Conservation (phyloP, 2,113 vertebrate genomes). For the Megalops atlanticus region DNA sequence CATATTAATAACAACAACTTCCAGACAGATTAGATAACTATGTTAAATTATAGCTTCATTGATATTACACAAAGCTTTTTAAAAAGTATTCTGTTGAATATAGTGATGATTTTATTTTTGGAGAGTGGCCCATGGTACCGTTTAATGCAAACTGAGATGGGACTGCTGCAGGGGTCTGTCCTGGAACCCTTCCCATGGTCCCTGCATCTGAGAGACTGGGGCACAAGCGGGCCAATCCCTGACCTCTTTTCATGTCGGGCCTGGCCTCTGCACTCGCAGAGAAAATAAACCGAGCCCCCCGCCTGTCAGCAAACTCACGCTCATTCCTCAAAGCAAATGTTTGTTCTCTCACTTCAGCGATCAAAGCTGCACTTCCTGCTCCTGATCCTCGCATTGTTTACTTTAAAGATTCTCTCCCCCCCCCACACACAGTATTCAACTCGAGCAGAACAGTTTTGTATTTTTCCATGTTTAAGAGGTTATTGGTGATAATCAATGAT, state of each 20-base stretch:
- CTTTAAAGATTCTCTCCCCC: background rate
- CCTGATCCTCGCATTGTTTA: background rate
- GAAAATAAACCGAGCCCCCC: no score
- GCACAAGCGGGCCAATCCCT: background rate
- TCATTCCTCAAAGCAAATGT: background rate
- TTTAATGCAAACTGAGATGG: background rate
- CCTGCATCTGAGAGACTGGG: background rate
- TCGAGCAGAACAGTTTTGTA: background rate
- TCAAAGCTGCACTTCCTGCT: background rate
- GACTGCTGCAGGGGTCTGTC: background rate
- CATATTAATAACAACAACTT: no score
- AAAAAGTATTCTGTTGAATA: no score
- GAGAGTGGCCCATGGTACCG: background rate
- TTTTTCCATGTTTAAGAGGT: background rate
- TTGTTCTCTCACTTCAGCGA: background rate
- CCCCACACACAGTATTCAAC: background rate
- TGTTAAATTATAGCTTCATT: no score
- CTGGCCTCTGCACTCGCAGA: background rate
- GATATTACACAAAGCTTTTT: no score
- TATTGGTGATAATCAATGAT: background rate
- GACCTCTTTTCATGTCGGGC: background rate
- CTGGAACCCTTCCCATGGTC: background rate
- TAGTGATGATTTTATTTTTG: no score
- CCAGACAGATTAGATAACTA: no score
- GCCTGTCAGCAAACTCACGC: background rate